phyloP scores from a whole-genome alignment of 2,888 invertebrate species.

The Hyposoter dolosus region DNA sequence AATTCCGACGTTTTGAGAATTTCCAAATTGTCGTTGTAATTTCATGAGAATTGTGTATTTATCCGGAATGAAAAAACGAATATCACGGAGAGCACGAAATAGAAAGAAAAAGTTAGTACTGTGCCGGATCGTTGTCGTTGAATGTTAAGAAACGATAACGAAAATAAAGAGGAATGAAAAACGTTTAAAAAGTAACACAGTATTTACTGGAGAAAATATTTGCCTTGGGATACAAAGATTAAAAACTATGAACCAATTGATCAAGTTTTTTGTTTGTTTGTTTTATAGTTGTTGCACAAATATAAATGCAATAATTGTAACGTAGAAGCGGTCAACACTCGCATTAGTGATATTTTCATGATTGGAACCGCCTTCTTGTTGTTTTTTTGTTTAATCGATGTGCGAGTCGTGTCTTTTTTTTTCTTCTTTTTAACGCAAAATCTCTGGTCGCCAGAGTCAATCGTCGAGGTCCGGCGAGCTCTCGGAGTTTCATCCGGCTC shows the following conservation, averaged over 20 bases:
- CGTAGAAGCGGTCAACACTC: slow-evolving; percentile 57
- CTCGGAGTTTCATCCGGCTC: slow-evolving; percentile 34
- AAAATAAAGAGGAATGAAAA: slow-evolving; percentile 19
- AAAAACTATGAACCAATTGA: slow-evolving; percentile 57
- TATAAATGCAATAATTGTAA: slow-evolving; percentile 62
- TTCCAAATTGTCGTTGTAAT: too few relatives aligned
- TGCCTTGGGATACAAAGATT: slow-evolving; percentile 65
- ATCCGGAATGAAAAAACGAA: too few relatives aligned
- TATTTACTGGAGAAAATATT: slow-evolving; percentile 68
- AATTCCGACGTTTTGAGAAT: too few relatives aligned
- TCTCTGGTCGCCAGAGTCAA: slow-evolving; percentile 32
- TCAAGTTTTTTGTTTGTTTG: slow-evolving; percentile 41
- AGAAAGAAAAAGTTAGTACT: background rate
- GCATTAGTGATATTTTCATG: slow-evolving; percentile 30
- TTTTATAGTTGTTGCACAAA: slow-evolving; percentile 45
- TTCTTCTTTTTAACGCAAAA: slow-evolving; percentile 28
- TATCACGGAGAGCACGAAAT: background rate
- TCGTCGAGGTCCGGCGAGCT: slow-evolving; percentile 16
- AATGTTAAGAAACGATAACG: background rate
- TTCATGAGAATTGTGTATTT: too few relatives aligned
- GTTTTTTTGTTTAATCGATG: slow-evolving; percentile 46
- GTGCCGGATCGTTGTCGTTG: background rate
- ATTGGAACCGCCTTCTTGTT: slow-evolving; percentile 25
- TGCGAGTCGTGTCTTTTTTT: slow-evolving; percentile 40
- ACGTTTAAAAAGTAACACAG: slow-evolving; percentile 62